Base-by-base conservation (phyloP, 2,888 invertebrate genomes). In the Leptura quadrifasciata region DNA sequence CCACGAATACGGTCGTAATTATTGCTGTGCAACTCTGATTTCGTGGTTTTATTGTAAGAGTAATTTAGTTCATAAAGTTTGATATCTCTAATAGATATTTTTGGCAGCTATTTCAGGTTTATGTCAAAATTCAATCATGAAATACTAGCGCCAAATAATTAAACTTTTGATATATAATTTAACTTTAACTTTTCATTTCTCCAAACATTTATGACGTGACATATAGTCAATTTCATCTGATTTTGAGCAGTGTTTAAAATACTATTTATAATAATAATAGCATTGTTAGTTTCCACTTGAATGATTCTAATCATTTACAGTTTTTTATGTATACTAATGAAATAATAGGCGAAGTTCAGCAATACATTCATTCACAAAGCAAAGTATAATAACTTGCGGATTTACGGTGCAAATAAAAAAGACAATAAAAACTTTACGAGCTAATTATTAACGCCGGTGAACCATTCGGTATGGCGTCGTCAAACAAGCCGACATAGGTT, bases 141-240 rank as follows among this genome's bases (percentile, higher is more conserved):
- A 2, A 1, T 47, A 2, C n/a, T 0, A 5, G 17, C 47, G 5
- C 15, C 15, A 39, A 39, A 39, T 39, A 39, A 39, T 39, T 2
- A 15, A 39, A 39, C 39, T 39, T 12, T 39, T 39, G 15, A 39
- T 12, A 39, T 15, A 5, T 47, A 47, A 47, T 47, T 47, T 47
- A 47, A 47, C 47, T 47, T 47, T n/a, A n/a, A 31, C 15, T 47
- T 47, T n/a, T n/a, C n/a, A n/a, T n/a, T n/a, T 47, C n/a, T 47
- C 6, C 5, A 47, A 15, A 47, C 47, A 47, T 47, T 47, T 47
- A 47, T 47, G 47, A n/a, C n/a, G 0, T 47, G 12, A 1, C 10
- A 47, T 47, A 15, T 47, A 47, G 15, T 47, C 47, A 2, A 15
- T 1, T 6, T 12, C 10, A 12, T 15, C 12, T 39, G 12, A 39